Conservation (phyloP, 2,797 vertebrate genomes). For the Hydrophis major region DNA sequence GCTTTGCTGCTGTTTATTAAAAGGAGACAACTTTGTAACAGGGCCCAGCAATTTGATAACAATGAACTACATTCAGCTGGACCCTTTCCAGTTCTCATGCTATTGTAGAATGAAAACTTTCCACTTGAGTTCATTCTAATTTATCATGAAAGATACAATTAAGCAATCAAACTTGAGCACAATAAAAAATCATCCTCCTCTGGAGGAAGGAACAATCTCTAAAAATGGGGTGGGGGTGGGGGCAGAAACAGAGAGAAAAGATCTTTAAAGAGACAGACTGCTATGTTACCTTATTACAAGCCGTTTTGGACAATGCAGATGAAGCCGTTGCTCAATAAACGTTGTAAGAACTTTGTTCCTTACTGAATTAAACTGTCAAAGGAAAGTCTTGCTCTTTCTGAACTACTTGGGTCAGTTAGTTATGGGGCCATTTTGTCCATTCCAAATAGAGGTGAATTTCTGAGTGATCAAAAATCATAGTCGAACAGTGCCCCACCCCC, state of each 20-base stretch:
- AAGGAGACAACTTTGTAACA: constrained; percentile 9
- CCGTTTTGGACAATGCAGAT: constrained; percentile 15
- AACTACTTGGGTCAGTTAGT: neutral
- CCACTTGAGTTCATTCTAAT: constrained; percentile 30
- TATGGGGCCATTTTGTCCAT: neutral
- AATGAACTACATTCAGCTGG: neutral
- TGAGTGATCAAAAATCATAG: constrained; percentile 4
- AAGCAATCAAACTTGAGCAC: constrained; percentile 9
- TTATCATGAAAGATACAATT: constrained; percentile 5
- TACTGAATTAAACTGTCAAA: constrained; percentile 36
- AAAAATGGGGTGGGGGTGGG: constrained; percentile 14
- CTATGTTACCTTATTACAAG: constrained; percentile 39
- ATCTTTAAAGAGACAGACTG: constrained; percentile 27
- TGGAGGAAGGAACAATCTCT: constrained; percentile 39
- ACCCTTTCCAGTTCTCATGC: constrained; percentile 8
- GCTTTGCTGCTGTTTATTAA: neutral
- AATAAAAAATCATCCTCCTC: constrained; percentile 42
- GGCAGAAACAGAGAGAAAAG: neutral
- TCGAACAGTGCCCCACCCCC: neutral
- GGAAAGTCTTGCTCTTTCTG: neutral
- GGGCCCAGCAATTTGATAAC: neutral
- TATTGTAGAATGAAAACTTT: constrained; percentile 18
- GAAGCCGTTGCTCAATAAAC: constrained; percentile 35
- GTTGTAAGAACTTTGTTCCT: neutral
- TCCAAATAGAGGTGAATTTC: neutral